Base-by-base conservation (phyloP, 2,797 vertebrate genomes). In the Antrozous pallidus region DNA sequence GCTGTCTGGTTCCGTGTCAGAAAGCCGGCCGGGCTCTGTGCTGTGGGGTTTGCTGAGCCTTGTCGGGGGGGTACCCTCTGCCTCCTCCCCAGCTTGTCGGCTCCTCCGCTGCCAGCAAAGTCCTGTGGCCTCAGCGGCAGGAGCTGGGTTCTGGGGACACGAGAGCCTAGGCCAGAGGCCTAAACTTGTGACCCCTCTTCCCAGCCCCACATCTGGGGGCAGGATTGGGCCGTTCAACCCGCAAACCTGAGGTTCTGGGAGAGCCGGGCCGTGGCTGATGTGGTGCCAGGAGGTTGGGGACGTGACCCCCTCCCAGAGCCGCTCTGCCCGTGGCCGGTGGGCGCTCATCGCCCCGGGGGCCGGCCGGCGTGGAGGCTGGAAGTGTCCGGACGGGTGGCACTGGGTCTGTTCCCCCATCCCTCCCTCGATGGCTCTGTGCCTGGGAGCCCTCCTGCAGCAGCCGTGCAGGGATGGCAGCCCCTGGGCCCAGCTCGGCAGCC, bases 321-420 rank as follows among this genome's bases (percentile, higher is more conserved):
- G 9, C 54, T 58, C 56, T 58, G 56, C 56, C 56, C 22, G 24
- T 26, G 56, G 24, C 22, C 9, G 24, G 54, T 24, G 24, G 54
- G 54, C 22, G 26, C 8, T 56, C 54, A 10, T 22, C 54, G 22
- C 20, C 20, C 51, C 18, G 22, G 51, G 51, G 18, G 8, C 51
- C 20, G 2, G 51, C 51, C 20, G 5, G 58, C 24, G 1, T 7
- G 2, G n/a, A 20, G 47, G 18, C 31, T 45, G 28, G 61, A 6
- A 7, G 28, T 49, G 74, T 16, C 8, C 0, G 5, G 45, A 36
- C 36, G 16, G 51, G 51, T 1, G 0, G 33, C 20, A 0, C 49
- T 33, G 13, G 42, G 9, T 51, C 67, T 61, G 28, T 84, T 73
- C 14, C 22, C 54, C 54, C 54, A 3, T 0, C 22, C 54, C 54